Evolutionary conservation across 2,888 invertebrate species (phyloP).

Genomic region (Cheilosia pagana): DNA sequence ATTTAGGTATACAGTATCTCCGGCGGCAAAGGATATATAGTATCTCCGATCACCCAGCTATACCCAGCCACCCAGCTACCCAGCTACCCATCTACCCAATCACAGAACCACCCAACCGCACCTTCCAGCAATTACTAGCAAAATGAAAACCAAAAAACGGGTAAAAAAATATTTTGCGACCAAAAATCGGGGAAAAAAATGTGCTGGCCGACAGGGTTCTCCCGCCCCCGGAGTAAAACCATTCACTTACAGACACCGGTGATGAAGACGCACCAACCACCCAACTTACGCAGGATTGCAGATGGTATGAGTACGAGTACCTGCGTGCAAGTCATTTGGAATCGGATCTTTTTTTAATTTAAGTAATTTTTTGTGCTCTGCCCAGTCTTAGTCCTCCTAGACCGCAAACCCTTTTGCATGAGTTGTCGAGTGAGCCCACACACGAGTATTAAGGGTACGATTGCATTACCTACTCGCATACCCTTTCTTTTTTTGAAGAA

Average conservation of each 20-base stretch:
- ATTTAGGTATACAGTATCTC: conserved; percentile 67
- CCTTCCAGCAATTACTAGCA: conserved; percentile 17
- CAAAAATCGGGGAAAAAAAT: conserved; percentile 68
- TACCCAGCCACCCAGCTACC: conserved; percentile 1
- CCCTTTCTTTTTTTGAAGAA: not conserved
- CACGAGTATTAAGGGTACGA: not conserved
- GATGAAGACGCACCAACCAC: conserved; percentile 18
- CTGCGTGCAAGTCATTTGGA: conserved; percentile 1
- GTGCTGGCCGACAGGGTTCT: not conserved
- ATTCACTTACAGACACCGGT: conserved; percentile 26
- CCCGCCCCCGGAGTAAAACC: conserved; percentile 16
- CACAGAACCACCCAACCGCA: conserved; percentile 29
- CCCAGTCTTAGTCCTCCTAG: not conserved
- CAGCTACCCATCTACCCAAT: not conserved
- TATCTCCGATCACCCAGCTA: conserved; percentile 48
- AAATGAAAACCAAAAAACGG: conserved; percentile 25
- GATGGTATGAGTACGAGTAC: too few species aligned
- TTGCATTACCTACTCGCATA: not conserved
- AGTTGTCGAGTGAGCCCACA: not conserved
- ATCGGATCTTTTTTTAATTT: conserved; percentile 11
- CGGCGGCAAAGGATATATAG: conserved; percentile 46
- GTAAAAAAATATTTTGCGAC: conserved; percentile 31
- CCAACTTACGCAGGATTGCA: conserved; percentile 16
- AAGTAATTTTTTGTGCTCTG: not conserved
- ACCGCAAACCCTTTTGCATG: conserved; percentile 4